phyloP scores from a whole-genome alignment of 1,140 invertebrate species.

The Penaeus vannamei region DNA sequence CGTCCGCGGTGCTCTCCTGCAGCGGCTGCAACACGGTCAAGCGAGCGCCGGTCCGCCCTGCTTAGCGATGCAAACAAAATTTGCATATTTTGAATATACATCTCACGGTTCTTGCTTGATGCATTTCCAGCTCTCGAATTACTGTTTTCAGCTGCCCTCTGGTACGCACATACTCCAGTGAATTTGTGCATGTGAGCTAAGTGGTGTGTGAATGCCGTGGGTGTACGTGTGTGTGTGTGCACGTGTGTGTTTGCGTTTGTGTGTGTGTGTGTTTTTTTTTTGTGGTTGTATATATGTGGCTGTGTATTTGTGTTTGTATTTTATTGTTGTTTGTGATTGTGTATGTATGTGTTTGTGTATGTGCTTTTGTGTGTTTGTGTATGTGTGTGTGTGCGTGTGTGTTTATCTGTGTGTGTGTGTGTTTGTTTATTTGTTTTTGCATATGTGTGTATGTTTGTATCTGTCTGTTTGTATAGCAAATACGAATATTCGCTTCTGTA shows the following conservation, averaged over 20 bases:
- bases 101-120: too few species aligned
- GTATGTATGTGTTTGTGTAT: constrained; percentile 30
- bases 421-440: neutral
- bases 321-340: constrained; percentile 7
- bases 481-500: neutral
- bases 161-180: neutral
- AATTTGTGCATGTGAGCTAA: neutral
- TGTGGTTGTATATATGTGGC: neutral
- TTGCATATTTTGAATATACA: too few species aligned
- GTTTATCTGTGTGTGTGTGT: neutral
- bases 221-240: neutral
- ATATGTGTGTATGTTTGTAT: too few species aligned
- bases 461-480: too few species aligned
- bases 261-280: neutral
- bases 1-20: too few species aligned
- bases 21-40: too few species aligned
- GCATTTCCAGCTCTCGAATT: too few species aligned
- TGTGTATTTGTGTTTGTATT: neutral
- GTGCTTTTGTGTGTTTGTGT: neutral
- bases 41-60: too few species aligned
- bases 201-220: neutral
- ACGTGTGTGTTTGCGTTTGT: neutral
- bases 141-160: too few species aligned
- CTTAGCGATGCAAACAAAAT: too few species aligned
- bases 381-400: neutral